Percentiles rank a stretch among this genome's conserved stretches.
phyloP scores from a whole-genome alignment of 92 coral and sea anemone genomes.

The Heteractis magnifica region DNA sequence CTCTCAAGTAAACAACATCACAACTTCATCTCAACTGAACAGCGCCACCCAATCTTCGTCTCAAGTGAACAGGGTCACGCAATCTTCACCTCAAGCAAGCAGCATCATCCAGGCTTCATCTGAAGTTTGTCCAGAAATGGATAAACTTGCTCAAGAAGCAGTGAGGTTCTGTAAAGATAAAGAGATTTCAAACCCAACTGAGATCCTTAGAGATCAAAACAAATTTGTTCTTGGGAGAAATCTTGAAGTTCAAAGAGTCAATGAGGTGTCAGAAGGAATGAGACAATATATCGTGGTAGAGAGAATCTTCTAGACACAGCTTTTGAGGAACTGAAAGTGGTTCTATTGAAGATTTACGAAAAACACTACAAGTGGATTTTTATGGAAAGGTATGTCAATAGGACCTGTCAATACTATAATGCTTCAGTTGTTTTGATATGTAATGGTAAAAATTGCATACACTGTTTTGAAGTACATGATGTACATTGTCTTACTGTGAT shows the following conservation, averaged over 20 bases:
- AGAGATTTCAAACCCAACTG: background rate
- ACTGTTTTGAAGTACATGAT: no score
- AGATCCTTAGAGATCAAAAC: background rate
- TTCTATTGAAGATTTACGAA: background rate
- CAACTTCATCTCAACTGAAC: no score
- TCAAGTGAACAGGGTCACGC: no score
- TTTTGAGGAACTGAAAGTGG: constrained; percentile 7
- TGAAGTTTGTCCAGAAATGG: background rate
- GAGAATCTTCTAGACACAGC: background rate
- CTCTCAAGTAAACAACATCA: no score
- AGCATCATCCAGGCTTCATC: background rate
- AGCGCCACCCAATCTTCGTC: no score
- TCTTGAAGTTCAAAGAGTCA: background rate
- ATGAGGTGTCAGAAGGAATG: constrained; percentile 5
- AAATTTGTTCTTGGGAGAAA: background rate
- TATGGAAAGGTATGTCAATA: background rate
- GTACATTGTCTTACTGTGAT: no score
- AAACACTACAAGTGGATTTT: background rate
- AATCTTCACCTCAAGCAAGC: no score
- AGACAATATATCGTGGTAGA: constrained; percentile 22
- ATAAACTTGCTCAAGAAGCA: background rate
- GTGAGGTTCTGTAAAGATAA: background rate
- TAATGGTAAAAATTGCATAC: no score
- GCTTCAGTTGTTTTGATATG: no score
- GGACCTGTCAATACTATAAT: no score